Percentiles rank a stretch among this genome's conserved stretches.
These are phyloP conservation scores for Sesamia inferens DNA, from an alignment of 2,888 invertebrate genomes.

Conservation along the genomic window DNA sequence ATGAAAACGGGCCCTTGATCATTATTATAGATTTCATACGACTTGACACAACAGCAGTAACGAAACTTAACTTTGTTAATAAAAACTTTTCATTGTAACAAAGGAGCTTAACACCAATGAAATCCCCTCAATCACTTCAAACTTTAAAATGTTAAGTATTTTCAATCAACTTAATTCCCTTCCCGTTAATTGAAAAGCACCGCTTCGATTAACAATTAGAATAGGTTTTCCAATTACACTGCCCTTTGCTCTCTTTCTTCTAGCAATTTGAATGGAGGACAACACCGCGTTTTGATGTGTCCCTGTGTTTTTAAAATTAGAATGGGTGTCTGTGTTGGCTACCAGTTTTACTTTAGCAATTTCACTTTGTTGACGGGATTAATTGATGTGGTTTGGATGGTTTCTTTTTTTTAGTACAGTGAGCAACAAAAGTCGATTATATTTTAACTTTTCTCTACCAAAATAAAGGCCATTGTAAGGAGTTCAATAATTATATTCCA, in stretches of 20 bases:
- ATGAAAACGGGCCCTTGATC: too few species aligned
- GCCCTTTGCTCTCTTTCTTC: conserved; percentile 18
- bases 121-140: neutral
- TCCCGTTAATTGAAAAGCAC: conserved; percentile 32
- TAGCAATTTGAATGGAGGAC: conserved; percentile 28
- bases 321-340: conserved; percentile 18
- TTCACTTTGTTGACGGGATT: conserved; percentile 22
- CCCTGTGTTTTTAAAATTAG: conserved; percentile 26
- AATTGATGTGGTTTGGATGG: neutral
- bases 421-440: too few species aligned
- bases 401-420: neutral
- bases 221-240: conserved; percentile 39
- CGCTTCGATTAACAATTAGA: conserved; percentile 13
- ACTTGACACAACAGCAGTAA: too few species aligned
- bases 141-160: neutral
- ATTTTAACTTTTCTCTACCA: neutral
- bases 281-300: conserved; percentile 25
- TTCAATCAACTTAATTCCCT: conserved; percentile 5
- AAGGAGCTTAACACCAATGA: neutral
- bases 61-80: too few species aligned
- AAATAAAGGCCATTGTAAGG: neutral
- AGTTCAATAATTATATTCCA: neutral
- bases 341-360: conserved; percentile 8
- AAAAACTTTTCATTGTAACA: neutral
- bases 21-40: too few species aligned